A percentile compares a stretch with the other conserved stretches of the same genome.
Conservation (phyloP, 2,797 vertebrate species). For the Pangasius mekongensis region DNA sequence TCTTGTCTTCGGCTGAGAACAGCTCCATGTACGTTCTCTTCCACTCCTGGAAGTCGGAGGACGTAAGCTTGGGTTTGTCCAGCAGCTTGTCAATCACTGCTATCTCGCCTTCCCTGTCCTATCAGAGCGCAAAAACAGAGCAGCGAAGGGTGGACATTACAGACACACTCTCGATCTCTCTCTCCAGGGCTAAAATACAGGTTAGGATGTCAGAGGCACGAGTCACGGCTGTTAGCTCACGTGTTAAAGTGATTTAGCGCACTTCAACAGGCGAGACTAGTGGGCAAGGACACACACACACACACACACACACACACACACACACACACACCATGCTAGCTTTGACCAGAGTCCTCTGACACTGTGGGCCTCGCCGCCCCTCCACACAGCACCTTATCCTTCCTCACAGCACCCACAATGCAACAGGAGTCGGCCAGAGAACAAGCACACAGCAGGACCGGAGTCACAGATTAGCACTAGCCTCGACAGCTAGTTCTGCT, state of each 20-base stretch:
- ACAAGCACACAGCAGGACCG: conserved; percentile 52
- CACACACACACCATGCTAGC: conserved; percentile 57
- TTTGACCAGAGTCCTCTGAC: conserved; percentile 58
- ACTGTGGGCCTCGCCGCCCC: conserved; percentile 55
- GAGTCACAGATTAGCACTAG: conserved; percentile 36
- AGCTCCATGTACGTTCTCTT: conserved; percentile 93
- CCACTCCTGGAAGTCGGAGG: conserved; percentile 97
- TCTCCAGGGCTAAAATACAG: conserved; percentile 29
- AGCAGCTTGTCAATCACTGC: conserved; percentile 95
- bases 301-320: conserved; percentile 44
- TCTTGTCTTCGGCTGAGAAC: conserved; percentile 85
- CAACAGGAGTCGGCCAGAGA: conserved; percentile 53
- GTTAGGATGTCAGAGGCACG: conserved; percentile 47
- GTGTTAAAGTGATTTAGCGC: conserved; percentile 46
- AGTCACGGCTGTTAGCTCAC: conserved; percentile 49
- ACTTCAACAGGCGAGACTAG: conserved; percentile 37
- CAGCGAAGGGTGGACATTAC: conserved; percentile 65
- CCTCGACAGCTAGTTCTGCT: conserved; percentile 23
- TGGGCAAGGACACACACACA: conserved; percentile 40
- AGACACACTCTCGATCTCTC: conserved; percentile 56
- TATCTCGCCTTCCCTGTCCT: conserved; percentile 99
- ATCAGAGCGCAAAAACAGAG: conserved; percentile 78
- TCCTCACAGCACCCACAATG: conserved; percentile 57
- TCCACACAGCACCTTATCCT: conserved; percentile 34
- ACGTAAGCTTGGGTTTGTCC: conserved; percentile 91